A percentile compares a stretch with the other conserved stretches of the same genome.
Conservation (phyloP, 2,113 vertebrate species). For the Hippocampus mohnikei region DNA sequence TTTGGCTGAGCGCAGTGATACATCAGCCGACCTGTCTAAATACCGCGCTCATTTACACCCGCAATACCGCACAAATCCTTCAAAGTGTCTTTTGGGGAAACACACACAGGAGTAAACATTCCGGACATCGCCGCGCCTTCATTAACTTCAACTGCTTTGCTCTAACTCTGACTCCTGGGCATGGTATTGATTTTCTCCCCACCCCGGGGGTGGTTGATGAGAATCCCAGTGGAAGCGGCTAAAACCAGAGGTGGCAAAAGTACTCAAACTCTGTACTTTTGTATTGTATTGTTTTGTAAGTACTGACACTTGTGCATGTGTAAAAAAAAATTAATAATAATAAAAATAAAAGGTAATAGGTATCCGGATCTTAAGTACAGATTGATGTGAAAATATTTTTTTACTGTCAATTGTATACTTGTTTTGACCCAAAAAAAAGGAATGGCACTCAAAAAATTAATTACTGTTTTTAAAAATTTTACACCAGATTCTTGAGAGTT, state of each 20-base stretch:
- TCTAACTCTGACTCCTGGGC: not conserved
- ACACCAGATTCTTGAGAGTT: no score
- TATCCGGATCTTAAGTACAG: no score
- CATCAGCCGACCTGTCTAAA: slow-evolving; percentile 33
- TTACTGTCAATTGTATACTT: no score
- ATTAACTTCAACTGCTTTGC: slow-evolving; percentile 6
- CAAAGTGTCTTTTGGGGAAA: slow-evolving; percentile 3
- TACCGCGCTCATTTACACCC: slow-evolving; percentile 14
- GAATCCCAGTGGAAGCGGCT: slow-evolving; percentile 11
- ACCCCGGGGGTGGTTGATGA: not conserved
- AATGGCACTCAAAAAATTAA: no score
- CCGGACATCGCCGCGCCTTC: slow-evolving; percentile 1
- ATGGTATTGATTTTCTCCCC: not conserved
- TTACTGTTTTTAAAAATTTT: no score
- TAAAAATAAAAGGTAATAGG: not conserved
- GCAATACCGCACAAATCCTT: slow-evolving; percentile 10
- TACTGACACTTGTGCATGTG: not conserved
- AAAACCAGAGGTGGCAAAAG: not conserved
- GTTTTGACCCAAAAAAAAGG: no score
- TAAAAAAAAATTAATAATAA: no score
- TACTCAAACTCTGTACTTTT: not conserved
- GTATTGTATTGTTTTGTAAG: no score
- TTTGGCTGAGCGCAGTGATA: slow-evolving; percentile 29
- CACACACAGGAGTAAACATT: not conserved
- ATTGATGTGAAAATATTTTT: no score